Percentiles rank a stretch among this genome's conserved stretches.
Conservation (phyloP, 2,888 invertebrate species). For the Microplitis manilae region DNA sequence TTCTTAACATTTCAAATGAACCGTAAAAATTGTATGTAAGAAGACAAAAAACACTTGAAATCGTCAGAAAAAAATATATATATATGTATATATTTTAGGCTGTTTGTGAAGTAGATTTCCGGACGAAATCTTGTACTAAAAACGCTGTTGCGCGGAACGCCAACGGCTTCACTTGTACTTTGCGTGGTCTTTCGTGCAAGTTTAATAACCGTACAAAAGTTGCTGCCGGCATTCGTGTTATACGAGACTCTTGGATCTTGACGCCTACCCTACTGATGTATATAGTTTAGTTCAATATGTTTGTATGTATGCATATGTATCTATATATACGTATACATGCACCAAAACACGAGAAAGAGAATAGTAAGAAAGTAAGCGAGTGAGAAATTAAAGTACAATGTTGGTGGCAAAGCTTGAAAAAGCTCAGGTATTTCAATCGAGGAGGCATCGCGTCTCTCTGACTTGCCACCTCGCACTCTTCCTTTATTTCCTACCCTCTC, state of each 20-base stretch:
- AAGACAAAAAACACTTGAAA: neutral
- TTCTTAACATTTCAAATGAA: neutral
- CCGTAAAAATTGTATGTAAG: neutral
- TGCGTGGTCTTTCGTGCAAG: conserved; percentile 37
- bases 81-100: neutral
- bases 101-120: conserved; percentile 39
- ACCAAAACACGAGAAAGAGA: neutral
- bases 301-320: neutral
- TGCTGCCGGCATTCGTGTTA: conserved; percentile 29
- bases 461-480: conserved; percentile 18
- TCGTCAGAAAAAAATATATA: neutral
- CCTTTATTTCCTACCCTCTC: neutral
- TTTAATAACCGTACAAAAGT: conserved; percentile 46
- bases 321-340: neutral
- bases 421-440: conserved; percentile 49
- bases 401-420: conserved; percentile 40
- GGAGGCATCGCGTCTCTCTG: conserved; percentile 20
- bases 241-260: conserved; percentile 17
- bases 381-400: neutral
- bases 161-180: conserved; percentile 30
- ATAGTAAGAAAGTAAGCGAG: conserved; percentile 5
- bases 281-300: conserved; percentile 10
- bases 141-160: conserved; percentile 21
- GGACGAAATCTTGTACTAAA: conserved; percentile 12
- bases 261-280: neutral